Percentiles rank a stretch among this genome's conserved stretches.
Conservation (phyloP, 2,797 vertebrate species). For the Hoplostethus mediterraneus region DNA sequence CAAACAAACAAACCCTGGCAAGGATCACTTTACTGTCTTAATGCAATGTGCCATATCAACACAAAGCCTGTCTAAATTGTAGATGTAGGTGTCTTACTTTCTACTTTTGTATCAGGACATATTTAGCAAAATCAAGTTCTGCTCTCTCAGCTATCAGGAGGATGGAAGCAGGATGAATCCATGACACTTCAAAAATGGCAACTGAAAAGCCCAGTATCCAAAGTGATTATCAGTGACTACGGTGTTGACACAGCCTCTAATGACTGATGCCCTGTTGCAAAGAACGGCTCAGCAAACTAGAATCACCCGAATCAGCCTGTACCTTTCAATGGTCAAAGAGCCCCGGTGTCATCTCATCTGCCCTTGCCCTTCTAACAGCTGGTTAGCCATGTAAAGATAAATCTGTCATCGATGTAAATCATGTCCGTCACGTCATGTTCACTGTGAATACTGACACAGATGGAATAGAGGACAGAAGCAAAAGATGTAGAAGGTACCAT, state of each 20-base stretch:
- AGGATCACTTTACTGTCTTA: neutral
- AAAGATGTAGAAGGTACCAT: neutral
- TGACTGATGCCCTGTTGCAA: constrained; percentile 53
- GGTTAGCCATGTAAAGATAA: neutral
- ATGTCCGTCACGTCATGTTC: neutral
- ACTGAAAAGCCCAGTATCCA: constrained; percentile 48
- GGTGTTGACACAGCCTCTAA: constrained; percentile 52
- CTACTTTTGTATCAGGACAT: too few relatives aligned
- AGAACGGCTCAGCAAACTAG: constrained; percentile 35
- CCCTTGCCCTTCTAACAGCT: too few relatives aligned
- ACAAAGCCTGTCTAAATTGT: too few relatives aligned
- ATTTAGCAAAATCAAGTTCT: neutral
- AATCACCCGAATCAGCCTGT: constrained; percentile 11
- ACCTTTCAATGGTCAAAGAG: too few relatives aligned
- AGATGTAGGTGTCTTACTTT: too few relatives aligned
- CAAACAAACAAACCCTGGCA: too few relatives aligned
- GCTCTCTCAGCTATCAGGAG: neutral
- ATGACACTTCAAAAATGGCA: constrained; percentile 30
- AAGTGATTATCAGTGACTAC: constrained; percentile 30
- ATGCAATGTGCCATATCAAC: neutral
- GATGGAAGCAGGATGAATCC: constrained; percentile 30
- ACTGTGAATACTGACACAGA: neutral
- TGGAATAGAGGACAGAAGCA: neutral
- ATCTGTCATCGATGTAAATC: constrained; percentile 28
- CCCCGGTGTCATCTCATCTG: too few relatives aligned